Conservation (phyloP, 2,888 invertebrate genomes). For the Pheosia tremula region DNA sequence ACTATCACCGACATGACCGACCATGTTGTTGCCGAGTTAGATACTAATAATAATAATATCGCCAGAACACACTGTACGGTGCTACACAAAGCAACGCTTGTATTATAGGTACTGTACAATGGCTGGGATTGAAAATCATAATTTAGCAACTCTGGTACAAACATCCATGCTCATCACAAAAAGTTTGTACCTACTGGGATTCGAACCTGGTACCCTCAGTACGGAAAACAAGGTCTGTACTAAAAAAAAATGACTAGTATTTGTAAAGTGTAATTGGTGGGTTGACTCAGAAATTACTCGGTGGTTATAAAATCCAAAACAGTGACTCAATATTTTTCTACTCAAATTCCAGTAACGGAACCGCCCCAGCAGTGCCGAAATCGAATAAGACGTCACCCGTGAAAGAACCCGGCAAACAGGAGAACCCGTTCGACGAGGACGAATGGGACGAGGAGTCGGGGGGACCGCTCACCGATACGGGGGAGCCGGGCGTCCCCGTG, state of each 20-base stretch:
- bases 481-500: constrained; percentile 97
- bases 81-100: too few species aligned
- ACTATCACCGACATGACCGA: constrained; percentile 55
- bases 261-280: background rate
- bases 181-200: too few species aligned
- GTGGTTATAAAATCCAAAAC: too few species aligned
- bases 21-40: constrained; percentile 48
- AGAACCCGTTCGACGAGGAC: constrained; percentile 94
- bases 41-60: constrained; percentile 12
- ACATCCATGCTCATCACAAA: too few species aligned
- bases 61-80: too few species aligned
- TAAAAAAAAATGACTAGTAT: background rate
- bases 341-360: constrained; percentile 68
- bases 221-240: too few species aligned
- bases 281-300: too few species aligned
- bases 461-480: constrained; percentile 95
- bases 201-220: too few species aligned
- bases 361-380: constrained; percentile 63
- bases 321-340: too few species aligned
- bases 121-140: too few species aligned
- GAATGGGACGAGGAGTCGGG: constrained; percentile 93
- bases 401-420: constrained; percentile 77
- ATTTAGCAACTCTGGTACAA: too few species aligned
- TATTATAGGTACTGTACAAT: too few species aligned
- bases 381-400: constrained; percentile 70